Base-by-base conservation (phyloP, 2,113 vertebrate species). In the Chloroceryle aenea region DNA sequence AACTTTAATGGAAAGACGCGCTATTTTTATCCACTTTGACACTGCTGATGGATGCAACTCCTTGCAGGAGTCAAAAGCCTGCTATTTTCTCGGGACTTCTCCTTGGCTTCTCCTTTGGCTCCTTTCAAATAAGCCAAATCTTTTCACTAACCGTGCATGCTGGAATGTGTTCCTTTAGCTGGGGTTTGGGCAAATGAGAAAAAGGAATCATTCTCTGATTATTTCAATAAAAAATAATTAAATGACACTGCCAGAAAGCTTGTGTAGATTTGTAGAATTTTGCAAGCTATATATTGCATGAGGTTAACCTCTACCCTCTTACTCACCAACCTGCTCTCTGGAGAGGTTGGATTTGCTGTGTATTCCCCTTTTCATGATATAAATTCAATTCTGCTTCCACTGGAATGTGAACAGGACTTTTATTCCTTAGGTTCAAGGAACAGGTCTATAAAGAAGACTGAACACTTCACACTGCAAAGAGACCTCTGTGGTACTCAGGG, bases 1-100 rank as follows among this genome's bases (percentile, higher is more conserved):
- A 61, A 16, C 25, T 43, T 20, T 2, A 10, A 53, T 7, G 69
- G 69, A 66, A 85, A 85, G 22, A 61, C 30, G 25, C 1, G 40
- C 78, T 93, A 73, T 66, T 87, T 94, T 94, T 85, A 83, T 36
- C 61, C 45, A 1, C 66, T 90, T 62, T 89, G 89, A 93, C 38
- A 6, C 22, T 36, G 21, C 4, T 81, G 80, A 90, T 72, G 64
- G 86, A 95, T 90, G 61, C 47, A 84, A 68, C 19, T 26, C 36
- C 71, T 74, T 66, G 74, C 74, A 95, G 62, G 63, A 94, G 56
- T 62, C 91, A 79, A 87, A 83, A 91, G 71, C 67, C 36, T 74
- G 67, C 62, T 72, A 2, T 59, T 89, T 90, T 36, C 80, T 78
- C 81, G 79, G n/a, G 90, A 78, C 14, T 76, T 27, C 40, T 68